phyloP scores from a whole-genome alignment of 2,113 vertebrate genomes.

The Periophthalmus modestus region DNA sequence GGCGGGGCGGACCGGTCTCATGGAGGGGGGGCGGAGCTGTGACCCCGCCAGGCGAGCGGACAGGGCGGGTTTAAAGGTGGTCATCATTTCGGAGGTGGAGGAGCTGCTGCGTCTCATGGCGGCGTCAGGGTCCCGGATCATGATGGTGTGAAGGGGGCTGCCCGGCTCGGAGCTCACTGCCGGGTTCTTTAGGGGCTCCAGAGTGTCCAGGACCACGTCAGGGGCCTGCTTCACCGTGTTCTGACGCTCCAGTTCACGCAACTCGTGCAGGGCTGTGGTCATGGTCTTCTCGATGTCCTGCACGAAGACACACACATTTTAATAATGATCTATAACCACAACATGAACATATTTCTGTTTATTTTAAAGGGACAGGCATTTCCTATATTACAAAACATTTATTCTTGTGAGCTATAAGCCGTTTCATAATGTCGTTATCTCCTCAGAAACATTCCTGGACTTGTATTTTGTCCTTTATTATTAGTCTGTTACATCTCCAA shows the following conservation, averaged over 20 bases:
- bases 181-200: conserved; percentile 94
- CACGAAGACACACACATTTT: neutral
- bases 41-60: conserved; percentile 88
- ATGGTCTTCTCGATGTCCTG: conserved; percentile 99
- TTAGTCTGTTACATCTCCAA: no score
- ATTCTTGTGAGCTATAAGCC: no score
- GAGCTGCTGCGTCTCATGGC: conserved; percentile 95
- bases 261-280: conserved; percentile 93
- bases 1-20: conserved; percentile 83
- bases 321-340: neutral
- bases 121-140: conserved; percentile 94
- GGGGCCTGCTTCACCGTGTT: conserved; percentile 96
- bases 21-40: conserved; percentile 88
- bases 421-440: no score
- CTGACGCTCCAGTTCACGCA: conserved; percentile 94
- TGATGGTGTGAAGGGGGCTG: conserved; percentile 95
- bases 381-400: no score
- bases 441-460: no score
- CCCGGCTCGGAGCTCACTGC: conserved; percentile 86
- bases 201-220: conserved; percentile 94
- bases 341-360: neutral
- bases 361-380: neutral
- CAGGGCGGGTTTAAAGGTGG: conserved; percentile 92
- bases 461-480: no score
- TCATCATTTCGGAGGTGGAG: conserved; percentile 95